Percentiles rank a stretch among this genome's conserved stretches.
phyloP scores from a whole-genome alignment of 2,797 vertebrate genomes.

The Varecia variegata region DNA sequence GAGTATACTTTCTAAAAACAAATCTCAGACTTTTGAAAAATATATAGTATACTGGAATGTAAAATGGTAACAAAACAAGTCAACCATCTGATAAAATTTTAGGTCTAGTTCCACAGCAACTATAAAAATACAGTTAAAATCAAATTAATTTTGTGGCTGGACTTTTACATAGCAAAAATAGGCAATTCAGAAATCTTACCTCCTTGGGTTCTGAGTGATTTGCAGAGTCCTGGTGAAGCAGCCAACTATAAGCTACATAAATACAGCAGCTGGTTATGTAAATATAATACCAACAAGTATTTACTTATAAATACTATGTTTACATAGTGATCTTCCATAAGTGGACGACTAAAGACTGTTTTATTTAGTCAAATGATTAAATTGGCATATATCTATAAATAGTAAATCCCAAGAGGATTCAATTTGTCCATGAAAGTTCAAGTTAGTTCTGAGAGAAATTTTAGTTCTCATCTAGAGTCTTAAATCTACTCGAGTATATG shows the following conservation, averaged over 20 bases:
- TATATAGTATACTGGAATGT: not conserved
- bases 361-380: slow-evolving; percentile 37
- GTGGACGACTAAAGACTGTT: not conserved
- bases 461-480: not conserved
- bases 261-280: not conserved
- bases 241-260: slow-evolving; percentile 8
- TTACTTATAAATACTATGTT: slow-evolving; percentile 30
- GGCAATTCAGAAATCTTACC: slow-evolving; percentile 17
- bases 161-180: not conserved
- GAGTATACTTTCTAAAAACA: not conserved
- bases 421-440: not conserved
- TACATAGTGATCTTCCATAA: not conserved
- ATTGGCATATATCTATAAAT: not conserved
- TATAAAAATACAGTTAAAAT: not conserved
- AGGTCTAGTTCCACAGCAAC: not conserved
- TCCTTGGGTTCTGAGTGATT: slow-evolving; percentile 31
- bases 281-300: slow-evolving; percentile 6
- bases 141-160: slow-evolving; percentile 1
- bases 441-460: slow-evolving; percentile 29
- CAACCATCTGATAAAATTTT: slow-evolving; percentile 22
- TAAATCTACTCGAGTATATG: not conserved
- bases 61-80: not conserved
- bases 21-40: slow-evolving; percentile 4
- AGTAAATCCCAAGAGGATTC: not conserved
- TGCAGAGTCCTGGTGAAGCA: not conserved